A percentile compares a stretch with the other conserved stretches of the same genome.
Conservation (phyloP, 2,797 vertebrate species). For the Poeciliopsis presidionis region DNA sequence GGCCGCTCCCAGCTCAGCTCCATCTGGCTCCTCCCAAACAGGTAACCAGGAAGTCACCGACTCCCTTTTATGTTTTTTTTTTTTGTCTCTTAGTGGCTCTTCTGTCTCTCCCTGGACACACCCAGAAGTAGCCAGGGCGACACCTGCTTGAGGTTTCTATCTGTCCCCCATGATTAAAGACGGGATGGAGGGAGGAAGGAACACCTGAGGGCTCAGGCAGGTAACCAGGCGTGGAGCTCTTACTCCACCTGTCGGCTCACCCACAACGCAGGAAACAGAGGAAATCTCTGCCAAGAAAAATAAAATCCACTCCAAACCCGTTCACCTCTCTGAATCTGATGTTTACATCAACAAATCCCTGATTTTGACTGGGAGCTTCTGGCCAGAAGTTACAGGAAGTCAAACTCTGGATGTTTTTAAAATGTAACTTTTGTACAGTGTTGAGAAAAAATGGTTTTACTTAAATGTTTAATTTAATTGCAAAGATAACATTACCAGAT, state of each 20-base stretch:
- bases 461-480: neutral
- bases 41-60: slow-evolving; percentile 72
- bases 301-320: slow-evolving; percentile 28
- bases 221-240: slow-evolving; percentile 63
- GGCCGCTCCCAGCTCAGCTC: slow-evolving; percentile 62
- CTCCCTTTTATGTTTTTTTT: slow-evolving; percentile 21
- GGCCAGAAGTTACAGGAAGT: slow-evolving; percentile 32
- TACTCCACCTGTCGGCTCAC: slow-evolving; percentile 70
- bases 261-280: slow-evolving; percentile 17
- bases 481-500: neutral
- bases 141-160: slow-evolving; percentile 45
- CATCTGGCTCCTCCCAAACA: slow-evolving; percentile 73
- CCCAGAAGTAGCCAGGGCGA: slow-evolving; percentile 48
- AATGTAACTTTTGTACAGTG: neutral
- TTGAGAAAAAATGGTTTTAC: neutral
- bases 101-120: slow-evolving; percentile 48
- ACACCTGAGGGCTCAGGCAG: slow-evolving; percentile 62
- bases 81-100: slow-evolving; percentile 1
- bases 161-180: neutral
- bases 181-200: slow-evolving; percentile 38
- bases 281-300: slow-evolving; percentile 19
- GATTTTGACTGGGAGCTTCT: neutral
- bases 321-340: slow-evolving; percentile 37
- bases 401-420: slow-evolving; percentile 16
- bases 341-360: slow-evolving; percentile 5